Evolutionary conservation across 2,797 vertebrate species (phyloP).

Genomic region (Xenentodon cancila): DNA sequence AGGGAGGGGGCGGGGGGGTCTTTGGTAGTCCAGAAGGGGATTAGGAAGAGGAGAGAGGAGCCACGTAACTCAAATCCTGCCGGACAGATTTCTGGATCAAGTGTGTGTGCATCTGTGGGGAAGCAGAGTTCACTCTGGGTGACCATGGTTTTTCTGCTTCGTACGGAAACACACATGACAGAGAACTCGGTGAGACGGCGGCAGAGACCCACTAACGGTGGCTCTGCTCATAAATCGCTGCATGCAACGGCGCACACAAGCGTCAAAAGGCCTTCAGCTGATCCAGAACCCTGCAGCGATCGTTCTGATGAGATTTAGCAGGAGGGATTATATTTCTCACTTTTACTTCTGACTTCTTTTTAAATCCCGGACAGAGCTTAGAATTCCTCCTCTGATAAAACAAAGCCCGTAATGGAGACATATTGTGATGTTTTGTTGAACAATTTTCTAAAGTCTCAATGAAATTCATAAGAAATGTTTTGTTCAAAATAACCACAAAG

Average conservation of each 20-base stretch:
- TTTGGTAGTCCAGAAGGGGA: constrained; percentile 69
- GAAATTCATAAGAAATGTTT: too few relatives aligned
- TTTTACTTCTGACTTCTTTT: too few relatives aligned
- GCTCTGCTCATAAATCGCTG: constrained; percentile 44
- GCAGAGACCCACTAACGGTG: constrained; percentile 18
- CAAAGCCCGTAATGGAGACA: too few relatives aligned
- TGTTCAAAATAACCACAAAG: too few relatives aligned
- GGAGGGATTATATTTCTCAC: too few relatives aligned
- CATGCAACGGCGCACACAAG: constrained; percentile 25
- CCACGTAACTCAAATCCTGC: constrained; percentile 67
- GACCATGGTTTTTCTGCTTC: constrained; percentile 26
- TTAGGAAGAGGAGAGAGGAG: constrained; percentile 75
- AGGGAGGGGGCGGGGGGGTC: constrained; percentile 40
- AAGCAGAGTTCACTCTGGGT: constrained; percentile 16
- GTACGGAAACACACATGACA: constrained; percentile 26
- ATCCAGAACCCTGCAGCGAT: too few relatives aligned
- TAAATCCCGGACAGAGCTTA: too few relatives aligned
- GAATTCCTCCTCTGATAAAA: too few relatives aligned
- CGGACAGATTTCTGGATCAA: constrained; percentile 42
- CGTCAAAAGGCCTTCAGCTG: constrained; percentile 4
- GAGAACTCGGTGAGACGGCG: constrained; percentile 25
- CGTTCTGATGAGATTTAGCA: too few relatives aligned
- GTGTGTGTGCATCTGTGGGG: constrained; percentile 2
- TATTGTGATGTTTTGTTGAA: too few relatives aligned
- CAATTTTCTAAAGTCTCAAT: too few relatives aligned